Conservation (phyloP, 2,888 invertebrate species). For the Ornithoptera priamus region DNA sequence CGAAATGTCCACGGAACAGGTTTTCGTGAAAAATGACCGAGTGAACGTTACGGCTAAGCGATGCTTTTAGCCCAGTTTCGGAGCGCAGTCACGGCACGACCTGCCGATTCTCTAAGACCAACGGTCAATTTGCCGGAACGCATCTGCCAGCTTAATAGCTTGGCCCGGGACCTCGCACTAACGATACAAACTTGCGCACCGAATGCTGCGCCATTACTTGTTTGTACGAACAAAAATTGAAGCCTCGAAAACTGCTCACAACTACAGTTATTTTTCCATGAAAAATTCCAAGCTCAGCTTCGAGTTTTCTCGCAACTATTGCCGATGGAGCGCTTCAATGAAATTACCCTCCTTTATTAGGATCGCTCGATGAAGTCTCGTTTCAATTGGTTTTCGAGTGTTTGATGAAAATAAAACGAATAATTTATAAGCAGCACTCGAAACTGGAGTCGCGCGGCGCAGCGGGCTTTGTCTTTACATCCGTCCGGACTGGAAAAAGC, state of each 20-base stretch:
- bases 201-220: conserved; percentile 4
- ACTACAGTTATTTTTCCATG: conserved; percentile 24
- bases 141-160: conserved; percentile 59
- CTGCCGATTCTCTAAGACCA: conserved; percentile 59
- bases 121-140: conserved; percentile 60
- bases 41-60: conserved; percentile 48
- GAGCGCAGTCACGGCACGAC: conserved; percentile 62
- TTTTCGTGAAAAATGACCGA: conserved; percentile 62
- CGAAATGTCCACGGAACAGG: conserved; percentile 47
- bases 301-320: conserved; percentile 14
- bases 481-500: conserved; percentile 35
- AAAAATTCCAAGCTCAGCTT: conserved; percentile 16
- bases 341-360: conserved; percentile 1
- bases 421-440: conserved; percentile 19
- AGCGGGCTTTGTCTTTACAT: conserved; percentile 23
- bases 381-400: conserved; percentile 21
- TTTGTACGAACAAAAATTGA: conserved; percentile 3
- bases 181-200: conserved; percentile 8
- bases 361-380: conserved; percentile 11
- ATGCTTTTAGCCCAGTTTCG: conserved; percentile 66
- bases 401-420: conserved; percentile 18
- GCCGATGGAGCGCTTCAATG: conserved; percentile 6
- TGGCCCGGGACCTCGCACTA: conserved; percentile 37
- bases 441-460: conserved; percentile 22
- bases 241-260: conserved; percentile 12